Percentiles rank a stretch among this genome's conserved stretches.
These are phyloP conservation scores for Ochropleura plecta DNA, from an alignment of 2,888 invertebrate species.

Conservation along the genomic window DNA sequence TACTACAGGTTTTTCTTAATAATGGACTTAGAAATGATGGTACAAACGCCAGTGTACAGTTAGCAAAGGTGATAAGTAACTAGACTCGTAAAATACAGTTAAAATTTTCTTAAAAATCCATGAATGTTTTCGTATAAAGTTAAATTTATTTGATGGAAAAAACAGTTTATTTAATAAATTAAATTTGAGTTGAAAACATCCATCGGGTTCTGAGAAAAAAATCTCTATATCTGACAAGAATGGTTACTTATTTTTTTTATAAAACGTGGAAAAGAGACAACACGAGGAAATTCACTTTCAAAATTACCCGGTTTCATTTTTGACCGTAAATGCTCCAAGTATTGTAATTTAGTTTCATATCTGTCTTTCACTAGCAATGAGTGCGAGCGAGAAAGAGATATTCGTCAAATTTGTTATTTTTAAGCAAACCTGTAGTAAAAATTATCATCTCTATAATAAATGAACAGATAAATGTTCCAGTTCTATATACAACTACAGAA, in stretches of 20 bases:
- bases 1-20: slow-evolving; percentile 32
- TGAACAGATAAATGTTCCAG: slow-evolving; percentile 57
- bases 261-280: background rate
- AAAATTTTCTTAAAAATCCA: too few species aligned
- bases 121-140: too few species aligned
- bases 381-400: background rate
- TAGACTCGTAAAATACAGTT: too few species aligned
- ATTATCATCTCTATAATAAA: slow-evolving; percentile 30
- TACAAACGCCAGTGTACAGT: too few species aligned
- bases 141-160: too few species aligned
- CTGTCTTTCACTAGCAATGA: background rate
- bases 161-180: too few species aligned
- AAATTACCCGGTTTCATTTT: background rate
- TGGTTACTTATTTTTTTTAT: background rate
- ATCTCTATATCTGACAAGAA: too few species aligned
- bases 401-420: background rate
- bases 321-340: background rate
- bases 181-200: too few species aligned
- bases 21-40: slow-evolving; percentile 3
- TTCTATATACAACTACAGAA: slow-evolving; percentile 49
- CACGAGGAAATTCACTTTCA: background rate
- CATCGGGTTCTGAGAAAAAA: too few species aligned
- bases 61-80: too few species aligned
- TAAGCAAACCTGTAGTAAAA: slow-evolving; percentile 30
- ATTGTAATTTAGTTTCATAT: background rate